phyloP scores from a whole-genome alignment of 2,888 invertebrate genomes.

The Polydesmus complanatus region DNA sequence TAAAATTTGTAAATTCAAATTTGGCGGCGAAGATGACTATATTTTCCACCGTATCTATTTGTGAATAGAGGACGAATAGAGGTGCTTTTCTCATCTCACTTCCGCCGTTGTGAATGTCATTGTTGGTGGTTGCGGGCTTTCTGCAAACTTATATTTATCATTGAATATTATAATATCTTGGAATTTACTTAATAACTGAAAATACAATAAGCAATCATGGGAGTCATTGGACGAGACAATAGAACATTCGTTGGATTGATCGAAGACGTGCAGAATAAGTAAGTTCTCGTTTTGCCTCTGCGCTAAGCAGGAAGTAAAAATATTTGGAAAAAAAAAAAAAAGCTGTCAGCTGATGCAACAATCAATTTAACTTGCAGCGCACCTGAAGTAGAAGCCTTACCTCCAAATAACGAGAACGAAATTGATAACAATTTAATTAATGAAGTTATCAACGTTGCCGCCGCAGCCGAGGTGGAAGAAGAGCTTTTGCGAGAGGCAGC shows the following conservation, averaged over 20 bases:
- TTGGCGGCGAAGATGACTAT: too few relatives aligned
- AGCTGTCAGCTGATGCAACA: neutral
- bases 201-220: slow-evolving; percentile 8
- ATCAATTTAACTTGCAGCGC: neutral
- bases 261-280: slow-evolving; percentile 6
- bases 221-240: slow-evolving; percentile 7
- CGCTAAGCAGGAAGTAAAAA: neutral
- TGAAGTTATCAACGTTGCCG: neutral
- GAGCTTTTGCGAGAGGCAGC: neutral
- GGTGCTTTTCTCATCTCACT: too few relatives aligned
- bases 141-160: neutral
- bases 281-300: neutral
- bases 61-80: neutral
- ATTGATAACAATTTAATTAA: neutral
- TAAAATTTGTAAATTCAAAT: too few relatives aligned
- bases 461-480: neutral
- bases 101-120: too few relatives aligned
- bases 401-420: neutral
- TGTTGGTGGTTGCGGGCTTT: neutral
- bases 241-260: slow-evolving; percentile 10
- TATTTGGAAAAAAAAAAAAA: neutral
- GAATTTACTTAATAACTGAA: neutral
- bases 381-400: neutral
- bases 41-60: too few relatives aligned
- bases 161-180: neutral